A percentile compares a stretch with the other conserved stretches of the same genome.
phyloP scores from a whole-genome alignment of 1,140 invertebrate genomes.

The Trachelipus rathkii region DNA sequence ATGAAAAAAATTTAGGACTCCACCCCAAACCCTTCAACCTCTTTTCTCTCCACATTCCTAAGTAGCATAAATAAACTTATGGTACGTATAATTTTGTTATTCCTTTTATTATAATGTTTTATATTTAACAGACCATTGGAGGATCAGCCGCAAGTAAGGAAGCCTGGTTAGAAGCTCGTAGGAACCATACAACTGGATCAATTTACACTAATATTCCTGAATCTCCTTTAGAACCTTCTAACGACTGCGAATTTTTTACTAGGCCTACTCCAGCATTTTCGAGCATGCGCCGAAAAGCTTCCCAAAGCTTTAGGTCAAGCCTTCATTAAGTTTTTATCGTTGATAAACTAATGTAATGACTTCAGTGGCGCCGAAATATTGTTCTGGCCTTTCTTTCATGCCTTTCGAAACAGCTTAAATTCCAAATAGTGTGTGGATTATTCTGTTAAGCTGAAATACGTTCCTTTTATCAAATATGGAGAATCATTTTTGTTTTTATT shows the following conservation, averaged over 20 bases:
- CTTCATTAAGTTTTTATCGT: not conserved
- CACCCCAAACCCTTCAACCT: no score
- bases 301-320: not conserved
- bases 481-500: no score
- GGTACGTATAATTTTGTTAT: no score
- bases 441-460: no score
- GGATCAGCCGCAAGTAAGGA: not conserved
- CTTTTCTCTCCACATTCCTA: no score
- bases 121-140: not conserved
- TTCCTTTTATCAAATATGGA: no score
- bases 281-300: not conserved
- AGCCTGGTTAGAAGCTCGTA: not conserved
- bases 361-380: not conserved
- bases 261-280: not conserved
- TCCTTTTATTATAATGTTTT: no score
- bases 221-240: not conserved
- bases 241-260: not conserved
- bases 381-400: not conserved
- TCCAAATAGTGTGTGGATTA: no score
- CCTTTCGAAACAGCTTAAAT: not conserved
- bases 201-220: slow-evolving; percentile 1
- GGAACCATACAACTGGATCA: not conserved
- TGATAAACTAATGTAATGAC: slow-evolving; percentile 1
- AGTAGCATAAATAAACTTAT: no score
- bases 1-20: no score